phyloP scores from a whole-genome alignment of 2,797 vertebrate species.

The Crenuchus spilurus region DNA sequence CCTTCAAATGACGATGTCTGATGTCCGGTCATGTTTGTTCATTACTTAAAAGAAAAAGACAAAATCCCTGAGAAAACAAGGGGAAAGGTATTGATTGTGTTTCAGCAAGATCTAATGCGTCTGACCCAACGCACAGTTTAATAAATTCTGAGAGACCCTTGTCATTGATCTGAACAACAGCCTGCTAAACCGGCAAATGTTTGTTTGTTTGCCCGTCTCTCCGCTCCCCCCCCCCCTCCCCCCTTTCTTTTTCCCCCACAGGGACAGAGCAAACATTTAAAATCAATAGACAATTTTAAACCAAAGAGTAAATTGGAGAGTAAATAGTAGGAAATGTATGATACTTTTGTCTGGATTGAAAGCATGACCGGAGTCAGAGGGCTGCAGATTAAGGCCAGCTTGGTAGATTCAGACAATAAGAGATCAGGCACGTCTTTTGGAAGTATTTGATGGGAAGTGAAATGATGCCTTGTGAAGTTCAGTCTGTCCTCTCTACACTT shows the following conservation, averaged over 20 bases:
- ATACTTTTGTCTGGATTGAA: conserved; percentile 80
- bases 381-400: conserved; percentile 74
- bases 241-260: conserved; percentile 56
- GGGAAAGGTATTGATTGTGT: conserved; percentile 80
- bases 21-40: conserved; percentile 85
- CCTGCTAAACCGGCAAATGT: conserved; percentile 69
- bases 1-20: conserved; percentile 79
- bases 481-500: conserved; percentile 66
- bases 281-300: conserved; percentile 95
- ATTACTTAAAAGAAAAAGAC: conserved; percentile 73
- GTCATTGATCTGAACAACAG: conserved; percentile 80
- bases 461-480: conserved; percentile 71
- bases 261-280: conserved; percentile 84
- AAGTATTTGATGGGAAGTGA: conserved; percentile 66
- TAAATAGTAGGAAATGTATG: conserved; percentile 84
- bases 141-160: conserved; percentile 80
- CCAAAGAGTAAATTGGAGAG: conserved; percentile 84
- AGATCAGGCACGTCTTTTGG: conserved; percentile 72
- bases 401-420: conserved; percentile 72
- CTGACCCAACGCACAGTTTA: conserved; percentile 80
- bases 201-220: conserved; percentile 74
- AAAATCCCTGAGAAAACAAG: conserved; percentile 71
- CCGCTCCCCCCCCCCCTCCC: conserved; percentile 28
- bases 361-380: conserved; percentile 72
- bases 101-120: conserved; percentile 75